Conservation (phyloP, 2,888 invertebrate species). For the Achlya flavicornis region DNA sequence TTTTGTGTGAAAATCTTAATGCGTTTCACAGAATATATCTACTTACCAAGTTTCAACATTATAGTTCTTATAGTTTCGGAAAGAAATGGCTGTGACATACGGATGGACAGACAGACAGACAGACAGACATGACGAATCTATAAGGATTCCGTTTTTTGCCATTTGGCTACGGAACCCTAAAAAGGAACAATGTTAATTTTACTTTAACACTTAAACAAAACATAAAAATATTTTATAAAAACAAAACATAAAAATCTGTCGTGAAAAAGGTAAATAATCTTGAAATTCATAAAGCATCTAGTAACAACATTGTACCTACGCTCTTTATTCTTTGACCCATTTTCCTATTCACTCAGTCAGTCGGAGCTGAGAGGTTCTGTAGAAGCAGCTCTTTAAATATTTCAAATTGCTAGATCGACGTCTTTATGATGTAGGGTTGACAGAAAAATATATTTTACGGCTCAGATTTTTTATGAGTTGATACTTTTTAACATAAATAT, state of each 20-base stretch:
- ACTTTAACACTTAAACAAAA: no score
- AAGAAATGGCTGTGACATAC: no score
- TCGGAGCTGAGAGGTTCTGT: background rate
- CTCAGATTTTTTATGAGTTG: background rate
- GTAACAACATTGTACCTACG: background rate
- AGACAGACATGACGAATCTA: no score
- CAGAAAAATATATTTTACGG: background rate
- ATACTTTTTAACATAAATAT: background rate
- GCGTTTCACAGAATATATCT: no score
- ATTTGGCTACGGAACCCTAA: no score
- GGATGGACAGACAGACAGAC: no score
- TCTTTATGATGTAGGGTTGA: background rate
- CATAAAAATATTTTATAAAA: no score
- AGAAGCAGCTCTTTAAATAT: slow-evolving; percentile 7
- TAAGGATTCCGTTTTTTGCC: no score
- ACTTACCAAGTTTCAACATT: no score
- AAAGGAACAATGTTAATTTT: no score
- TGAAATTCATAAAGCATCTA: background rate
- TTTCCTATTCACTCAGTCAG: background rate
- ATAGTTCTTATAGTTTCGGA: no score
- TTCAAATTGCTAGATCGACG: slow-evolving; percentile 5
- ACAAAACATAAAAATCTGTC: background rate
- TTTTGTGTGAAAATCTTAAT: no score
- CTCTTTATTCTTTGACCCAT: background rate
- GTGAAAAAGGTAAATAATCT: background rate